A percentile compares a stretch with the other conserved stretches of the same genome.
Evolutionary conservation across 2,113 vertebrate species (phyloP).

Genomic region (Vidua macroura): DNA sequence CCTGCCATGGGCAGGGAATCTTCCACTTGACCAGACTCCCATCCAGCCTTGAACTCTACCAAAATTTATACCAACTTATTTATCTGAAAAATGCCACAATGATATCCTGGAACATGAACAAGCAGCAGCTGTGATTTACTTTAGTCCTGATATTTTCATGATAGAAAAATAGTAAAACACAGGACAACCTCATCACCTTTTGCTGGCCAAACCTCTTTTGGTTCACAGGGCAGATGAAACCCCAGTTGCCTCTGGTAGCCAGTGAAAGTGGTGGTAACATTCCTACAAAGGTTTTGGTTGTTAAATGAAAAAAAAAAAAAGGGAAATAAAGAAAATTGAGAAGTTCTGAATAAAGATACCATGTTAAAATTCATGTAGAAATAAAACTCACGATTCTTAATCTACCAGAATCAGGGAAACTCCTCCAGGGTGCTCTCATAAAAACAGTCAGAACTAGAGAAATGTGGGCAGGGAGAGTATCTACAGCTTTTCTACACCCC

Average conservation of each 20-base stretch:
- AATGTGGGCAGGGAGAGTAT: not conserved
- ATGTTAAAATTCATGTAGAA: not conserved
- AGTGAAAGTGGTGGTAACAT: accelerated
- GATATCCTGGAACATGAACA: not conserved
- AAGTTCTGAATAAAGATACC: not conserved
- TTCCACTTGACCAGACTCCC: not conserved
- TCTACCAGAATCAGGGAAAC: not conserved
- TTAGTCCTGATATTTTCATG: not conserved
- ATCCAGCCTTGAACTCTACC: not conserved
- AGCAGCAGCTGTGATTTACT: not conserved
- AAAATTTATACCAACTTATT: not conserved
- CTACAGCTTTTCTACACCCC: not conserved
- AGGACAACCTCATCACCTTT: not conserved
- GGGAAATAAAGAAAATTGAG: not conserved
- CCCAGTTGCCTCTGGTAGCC: not conserved
- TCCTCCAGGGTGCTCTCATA: not conserved
- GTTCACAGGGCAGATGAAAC: not conserved
- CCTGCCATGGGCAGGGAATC: not conserved
- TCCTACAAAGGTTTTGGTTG: not conserved
- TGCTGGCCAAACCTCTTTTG: not conserved
- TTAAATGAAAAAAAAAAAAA: not conserved
- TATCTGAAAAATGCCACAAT: not conserved
- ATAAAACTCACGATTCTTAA: not conserved
- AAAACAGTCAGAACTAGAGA: not conserved
- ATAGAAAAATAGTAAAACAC: not conserved